Evolutionary conservation across 2,797 vertebrate species (phyloP).

Genomic region (Enteromius anoplus): DNA sequence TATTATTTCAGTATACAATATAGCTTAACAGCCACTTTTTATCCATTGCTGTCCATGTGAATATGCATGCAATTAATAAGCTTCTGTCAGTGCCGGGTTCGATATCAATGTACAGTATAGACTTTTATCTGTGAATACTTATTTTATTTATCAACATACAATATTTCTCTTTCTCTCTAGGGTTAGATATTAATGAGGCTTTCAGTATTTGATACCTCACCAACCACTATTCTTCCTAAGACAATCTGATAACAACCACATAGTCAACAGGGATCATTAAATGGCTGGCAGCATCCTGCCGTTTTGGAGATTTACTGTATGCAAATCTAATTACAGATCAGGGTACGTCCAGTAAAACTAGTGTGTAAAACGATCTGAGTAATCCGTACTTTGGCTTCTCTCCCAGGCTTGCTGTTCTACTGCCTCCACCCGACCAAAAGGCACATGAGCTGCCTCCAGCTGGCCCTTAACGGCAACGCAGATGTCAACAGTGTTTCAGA

Average conservation of each 20-base stretch:
- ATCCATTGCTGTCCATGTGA: not conserved
- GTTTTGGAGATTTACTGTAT: slow-evolving; percentile 37
- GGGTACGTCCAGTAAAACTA: slow-evolving; percentile 60
- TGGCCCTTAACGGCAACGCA: slow-evolving; percentile 81
- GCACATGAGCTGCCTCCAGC: slow-evolving; percentile 81
- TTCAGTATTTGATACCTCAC: not conserved
- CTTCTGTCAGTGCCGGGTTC: not conserved
- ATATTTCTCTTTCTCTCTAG: slow-evolving; percentile 38
- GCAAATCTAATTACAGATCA: slow-evolving; percentile 75
- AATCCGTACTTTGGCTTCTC: slow-evolving; percentile 31
- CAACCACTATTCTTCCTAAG: slow-evolving; percentile 13
- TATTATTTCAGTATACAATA: not conserved
- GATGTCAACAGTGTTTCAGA: slow-evolving; percentile 84
- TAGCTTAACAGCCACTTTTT: not conserved
- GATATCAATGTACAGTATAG: not conserved
- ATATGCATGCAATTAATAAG: not conserved
- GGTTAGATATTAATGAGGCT: slow-evolving; percentile 70
- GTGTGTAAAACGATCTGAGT: slow-evolving; percentile 66
- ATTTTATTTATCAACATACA: slow-evolving; percentile 68
- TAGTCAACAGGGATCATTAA: not conserved
- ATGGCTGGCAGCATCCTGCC: slow-evolving; percentile 11
- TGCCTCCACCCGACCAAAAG: slow-evolving; percentile 84
- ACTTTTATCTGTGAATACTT: not conserved
- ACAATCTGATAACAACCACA: not conserved
- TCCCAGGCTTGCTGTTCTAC: slow-evolving; percentile 89